Base-by-base conservation (phyloP, 2,113 vertebrate genomes). In the Halichoeres trimaculatus region DNA sequence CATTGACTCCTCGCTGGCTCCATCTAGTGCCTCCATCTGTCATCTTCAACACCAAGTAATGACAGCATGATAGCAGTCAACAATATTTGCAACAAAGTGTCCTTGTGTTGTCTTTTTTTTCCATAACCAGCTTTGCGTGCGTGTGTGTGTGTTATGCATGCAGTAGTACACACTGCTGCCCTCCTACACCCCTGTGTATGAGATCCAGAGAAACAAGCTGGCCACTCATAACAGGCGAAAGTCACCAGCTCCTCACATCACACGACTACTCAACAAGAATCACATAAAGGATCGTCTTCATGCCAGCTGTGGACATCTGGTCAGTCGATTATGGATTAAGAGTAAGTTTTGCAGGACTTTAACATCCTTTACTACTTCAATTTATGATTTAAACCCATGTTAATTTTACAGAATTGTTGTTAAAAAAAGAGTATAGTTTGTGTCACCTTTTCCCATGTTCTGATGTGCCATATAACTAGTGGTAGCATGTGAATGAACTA, bases 181-280 rank as follows among this genome's bases (percentile, higher is more conserved):
- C 87, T 83, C 90, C 91, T 71, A 91, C 91, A 60, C 66, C 20
- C 36, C 43, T 70, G 68, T 70, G 63, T 80, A 41, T 78, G 81
- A 84, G 45, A 56, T 73, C 47, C 51, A 64, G 23, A 57, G 67
- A 75, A 60, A 90, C 86, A 90, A 86, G 63, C 81, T 73, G 57
- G 9, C 19, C 88, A 80, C 68, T 89, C 86, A 88, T 62, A 70
- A 48, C 50, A 84, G 64, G 30, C 70, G 65, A 67, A 70, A 10
- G 52, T 68, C 74, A 80, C 12, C 40, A 56, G 0, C n/a, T 48
- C 2, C 56, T 77, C 50, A 4, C 66, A 82, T 70, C 62, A 77
- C 76, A 66, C 38, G 0, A 43, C 47, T 20, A 2, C 68, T 35
- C 0, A 64, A 38, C 34, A 51, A 43, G 47, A 50, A 55, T 34